Evolutionary conservation across 1,140 invertebrate genomes (phyloP).

Genomic region (Caenorhabditis latens): DNA sequence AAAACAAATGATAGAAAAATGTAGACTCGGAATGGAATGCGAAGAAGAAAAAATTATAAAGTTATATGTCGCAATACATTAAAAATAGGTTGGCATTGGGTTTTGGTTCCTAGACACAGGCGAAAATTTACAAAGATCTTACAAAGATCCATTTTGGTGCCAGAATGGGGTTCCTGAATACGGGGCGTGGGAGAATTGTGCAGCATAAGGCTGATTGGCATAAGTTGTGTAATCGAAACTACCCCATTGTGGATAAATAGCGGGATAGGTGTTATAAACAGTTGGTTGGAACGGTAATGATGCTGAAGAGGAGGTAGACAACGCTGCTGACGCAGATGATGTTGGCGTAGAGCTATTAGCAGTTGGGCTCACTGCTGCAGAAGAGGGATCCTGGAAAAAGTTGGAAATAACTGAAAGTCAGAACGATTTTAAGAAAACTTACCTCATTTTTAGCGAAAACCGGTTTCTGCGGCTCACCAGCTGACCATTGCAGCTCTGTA

Average conservation of each 20-base stretch:
- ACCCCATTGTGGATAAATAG: conserved; percentile 40
- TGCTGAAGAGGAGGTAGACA: neutral
- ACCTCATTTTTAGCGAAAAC: neutral
- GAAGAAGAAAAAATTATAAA: neutral
- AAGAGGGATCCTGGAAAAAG: neutral
- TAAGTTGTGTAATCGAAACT: conserved; percentile 9
- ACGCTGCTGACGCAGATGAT: too few relatives aligned
- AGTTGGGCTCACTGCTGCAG: neutral
- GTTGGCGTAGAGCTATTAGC: neutral
- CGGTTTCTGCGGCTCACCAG: neutral
- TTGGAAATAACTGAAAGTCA: too few relatives aligned
- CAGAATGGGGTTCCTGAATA: conserved; percentile 16
- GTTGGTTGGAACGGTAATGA: neutral
- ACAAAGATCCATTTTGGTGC: neutral
- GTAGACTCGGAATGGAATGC: too few relatives aligned
- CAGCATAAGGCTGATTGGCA: conserved; percentile 7
- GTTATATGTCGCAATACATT: too few relatives aligned
- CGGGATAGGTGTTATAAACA: conserved; percentile 21
- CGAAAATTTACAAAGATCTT: conserved; percentile 13
- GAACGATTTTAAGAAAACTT: too few relatives aligned
- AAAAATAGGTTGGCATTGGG: too few relatives aligned
- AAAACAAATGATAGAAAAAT: too few relatives aligned
- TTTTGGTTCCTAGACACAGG: conserved; percentile 19
- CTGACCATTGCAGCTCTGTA: neutral
- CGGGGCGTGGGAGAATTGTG: neutral